A percentile compares a stretch with the other conserved stretches of the same genome.
Evolutionary conservation across 2,797 vertebrate genomes (phyloP).

Genomic region (Coccyzus lansbergi): DNA sequence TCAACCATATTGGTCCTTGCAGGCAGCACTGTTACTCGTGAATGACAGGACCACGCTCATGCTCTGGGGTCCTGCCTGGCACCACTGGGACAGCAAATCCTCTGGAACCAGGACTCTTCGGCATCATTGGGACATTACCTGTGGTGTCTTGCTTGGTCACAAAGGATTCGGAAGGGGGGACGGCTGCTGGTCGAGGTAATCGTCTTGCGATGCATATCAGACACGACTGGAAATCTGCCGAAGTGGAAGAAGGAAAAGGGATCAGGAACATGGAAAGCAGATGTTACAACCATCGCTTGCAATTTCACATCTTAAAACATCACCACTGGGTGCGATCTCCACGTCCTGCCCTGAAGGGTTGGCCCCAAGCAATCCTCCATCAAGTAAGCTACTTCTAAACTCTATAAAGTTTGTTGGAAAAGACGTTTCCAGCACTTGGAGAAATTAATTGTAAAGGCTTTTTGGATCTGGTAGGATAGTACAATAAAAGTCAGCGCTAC

Average conservation of each 20-base stretch:
- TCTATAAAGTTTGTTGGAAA: neutral
- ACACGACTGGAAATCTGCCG: slow-evolving; percentile 91
- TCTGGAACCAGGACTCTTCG: fast-evolving
- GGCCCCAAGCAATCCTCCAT: neutral
- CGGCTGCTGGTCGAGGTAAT: slow-evolving; percentile 83
- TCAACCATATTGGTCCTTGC: fast-evolving
- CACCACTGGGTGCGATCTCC: neutral
- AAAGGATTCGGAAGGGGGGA: slow-evolving; percentile 88
- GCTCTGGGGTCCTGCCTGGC: neutral
- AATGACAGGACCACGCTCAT: neutral
- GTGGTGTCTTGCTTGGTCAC: slow-evolving; percentile 96
- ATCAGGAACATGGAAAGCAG: neutral
- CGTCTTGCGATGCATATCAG: slow-evolving; percentile 93
- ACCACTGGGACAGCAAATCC: neutral
- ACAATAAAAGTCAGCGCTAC: slow-evolving; percentile 24
- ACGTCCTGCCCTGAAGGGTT: neutral
- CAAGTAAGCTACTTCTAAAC: neutral
- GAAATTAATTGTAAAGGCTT: slow-evolving; percentile 22
- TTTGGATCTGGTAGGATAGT: neutral
- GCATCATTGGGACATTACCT: slow-evolving; percentile 74
- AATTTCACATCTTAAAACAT: neutral
- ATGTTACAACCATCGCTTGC: fast-evolving
- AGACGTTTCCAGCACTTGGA: neutral
- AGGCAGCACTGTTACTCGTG: neutral
- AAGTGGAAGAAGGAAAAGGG: neutral